Percentiles rank a stretch among this genome's conserved stretches.
These are phyloP conservation scores for Theropithecus gelada DNA, from an alignment of 2,113 vertebrate species.

Conservation along the genomic window DNA sequence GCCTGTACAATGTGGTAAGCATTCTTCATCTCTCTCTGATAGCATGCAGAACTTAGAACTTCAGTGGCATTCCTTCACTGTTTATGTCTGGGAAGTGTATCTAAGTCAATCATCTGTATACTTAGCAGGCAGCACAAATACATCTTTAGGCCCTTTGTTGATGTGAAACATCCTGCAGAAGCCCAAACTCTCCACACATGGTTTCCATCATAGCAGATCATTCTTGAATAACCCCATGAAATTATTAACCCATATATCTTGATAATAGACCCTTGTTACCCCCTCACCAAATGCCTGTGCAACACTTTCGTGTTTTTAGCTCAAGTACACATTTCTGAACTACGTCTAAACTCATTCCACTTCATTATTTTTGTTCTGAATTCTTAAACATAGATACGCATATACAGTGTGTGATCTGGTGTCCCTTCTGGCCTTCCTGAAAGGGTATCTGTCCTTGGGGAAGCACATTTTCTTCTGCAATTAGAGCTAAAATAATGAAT, in stretches of 20 bases:
- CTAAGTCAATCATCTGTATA: constrained; percentile 65
- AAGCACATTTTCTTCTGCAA: background rate
- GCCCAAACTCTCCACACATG: constrained; percentile 73
- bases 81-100: constrained; percentile 75
- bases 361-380: constrained; percentile 36
- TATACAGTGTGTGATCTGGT: background rate
- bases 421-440: background rate
- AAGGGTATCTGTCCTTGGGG: background rate
- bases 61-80: constrained; percentile 61
- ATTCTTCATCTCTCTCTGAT: constrained; percentile 45
- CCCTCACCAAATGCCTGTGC: constrained; percentile 49
- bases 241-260: constrained; percentile 81
- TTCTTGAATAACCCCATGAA: constrained; percentile 77
- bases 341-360: background rate
- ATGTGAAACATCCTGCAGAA: constrained; percentile 70
- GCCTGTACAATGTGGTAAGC: constrained; percentile 99
- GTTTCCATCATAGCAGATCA: constrained; percentile 79
- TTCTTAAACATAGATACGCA: background rate
- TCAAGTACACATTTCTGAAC: constrained; percentile 39
- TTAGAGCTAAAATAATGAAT: background rate
- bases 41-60: background rate
- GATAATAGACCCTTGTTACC: constrained; percentile 66
- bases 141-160: constrained; percentile 60
- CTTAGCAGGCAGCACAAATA: constrained; percentile 64
- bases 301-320: constrained; percentile 54